Evolutionary conservation across 2,797 vertebrate species (phyloP).

Genomic region (Remorina albescens): DNA sequence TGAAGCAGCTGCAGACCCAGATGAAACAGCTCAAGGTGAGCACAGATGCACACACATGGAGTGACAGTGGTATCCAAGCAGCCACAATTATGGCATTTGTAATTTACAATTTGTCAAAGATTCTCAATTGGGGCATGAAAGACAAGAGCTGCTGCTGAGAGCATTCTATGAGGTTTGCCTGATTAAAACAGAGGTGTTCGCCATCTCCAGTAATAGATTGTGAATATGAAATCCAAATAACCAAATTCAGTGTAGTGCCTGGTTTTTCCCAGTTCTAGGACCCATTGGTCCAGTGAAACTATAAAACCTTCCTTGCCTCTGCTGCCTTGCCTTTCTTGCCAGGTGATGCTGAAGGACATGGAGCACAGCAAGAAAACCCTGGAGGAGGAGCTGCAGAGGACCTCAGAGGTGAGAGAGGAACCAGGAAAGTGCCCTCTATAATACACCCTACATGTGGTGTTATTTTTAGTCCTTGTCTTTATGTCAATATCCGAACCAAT

Average conservation of each 20-base stretch:
- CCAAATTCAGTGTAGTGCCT: too few species aligned
- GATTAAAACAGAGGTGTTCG: neutral
- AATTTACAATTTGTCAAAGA: neutral
- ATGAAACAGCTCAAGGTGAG: constrained; percentile 89
- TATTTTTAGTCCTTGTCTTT: too few species aligned
- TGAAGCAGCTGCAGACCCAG: constrained; percentile 87
- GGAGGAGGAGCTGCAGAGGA: constrained; percentile 89
- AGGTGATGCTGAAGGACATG: constrained; percentile 89
- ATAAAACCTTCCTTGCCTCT: constrained; percentile 13
- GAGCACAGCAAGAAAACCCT: constrained; percentile 88
- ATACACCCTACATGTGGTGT: neutral
- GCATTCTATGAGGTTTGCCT: neutral
- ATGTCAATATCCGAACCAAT: neutral
- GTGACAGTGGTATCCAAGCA: neutral
- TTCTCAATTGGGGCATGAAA: neutral
- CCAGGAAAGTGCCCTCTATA: too few species aligned
- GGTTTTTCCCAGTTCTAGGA: neutral
- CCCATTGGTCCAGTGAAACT: neutral
- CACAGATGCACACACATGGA: neutral
- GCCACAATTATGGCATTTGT: neutral
- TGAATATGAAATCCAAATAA: neutral
- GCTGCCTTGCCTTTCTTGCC: constrained; percentile 48
- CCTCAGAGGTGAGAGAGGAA: constrained; percentile 84
- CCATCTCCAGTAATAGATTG: neutral
- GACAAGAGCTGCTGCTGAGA: neutral